Evolutionary conservation across 1,140 invertebrate species (phyloP), one percentile per base, ranked within the genome.

Genomic region (Drosophila kohkoa): DNA sequence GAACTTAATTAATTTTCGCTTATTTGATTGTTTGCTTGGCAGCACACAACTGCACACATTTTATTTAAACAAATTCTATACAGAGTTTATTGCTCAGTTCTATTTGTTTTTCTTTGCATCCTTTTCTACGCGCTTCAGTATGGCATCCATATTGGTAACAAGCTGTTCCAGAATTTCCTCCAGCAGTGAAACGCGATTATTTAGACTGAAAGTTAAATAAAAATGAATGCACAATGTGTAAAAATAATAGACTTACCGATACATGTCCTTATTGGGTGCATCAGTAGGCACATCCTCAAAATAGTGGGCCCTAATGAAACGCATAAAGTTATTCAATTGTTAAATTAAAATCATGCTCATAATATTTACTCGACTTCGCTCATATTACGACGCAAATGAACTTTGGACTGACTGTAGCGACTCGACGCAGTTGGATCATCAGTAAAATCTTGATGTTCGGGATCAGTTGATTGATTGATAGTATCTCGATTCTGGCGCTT

Each of bases 81-180:
- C 10, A 13, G n/a, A 11, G 1, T 8, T 30, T n/a, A 30, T 13
- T 13, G 15, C 13, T 30, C 35, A 8, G 51, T 35, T 54, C 15
- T 67, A 41, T 68, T 68, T 25, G 30, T 67, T 5, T 30, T 63
- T 28, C 51, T 20, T 45, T 5, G 20, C 25, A 35, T 81, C 83
- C 10, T 10, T 69, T 20, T 91, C 79, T 5, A 91, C 69, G 3
- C 79, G 83, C n/a, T 88, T 82, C 2, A 91, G 38, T 51, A 88
- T 85, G 5, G 20, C 54, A 73, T 91, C 90, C 78, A 91, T 85
- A 28, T 90, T 82, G 6, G 41, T 77, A 1, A 91, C 77, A 0
- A 91, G 48, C 28, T 88, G 79, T 38, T 91, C 90, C n/a, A 91
- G 49, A 7, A 90, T 79, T 38, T 91, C 86, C 43, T 91, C 90